These are phyloP conservation scores for Diplogasteroides magnus DNA, from an alignment of 1,140 invertebrate species.

Conservation along the genomic window DNA sequence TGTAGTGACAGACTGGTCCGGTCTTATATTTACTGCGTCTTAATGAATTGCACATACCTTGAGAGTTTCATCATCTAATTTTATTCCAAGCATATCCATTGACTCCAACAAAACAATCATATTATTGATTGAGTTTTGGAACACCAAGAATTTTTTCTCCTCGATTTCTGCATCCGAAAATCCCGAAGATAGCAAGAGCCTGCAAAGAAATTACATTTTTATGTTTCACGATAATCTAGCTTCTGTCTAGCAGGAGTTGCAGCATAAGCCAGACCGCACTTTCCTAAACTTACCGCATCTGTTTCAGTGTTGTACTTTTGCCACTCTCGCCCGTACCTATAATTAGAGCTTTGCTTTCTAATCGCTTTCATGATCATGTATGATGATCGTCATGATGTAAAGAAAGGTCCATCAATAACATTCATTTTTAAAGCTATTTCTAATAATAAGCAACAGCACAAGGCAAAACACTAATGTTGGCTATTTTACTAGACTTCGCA, in stretches of 20 bases:
- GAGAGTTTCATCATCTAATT: slow-evolving; percentile 24
- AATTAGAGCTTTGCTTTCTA: neutral
- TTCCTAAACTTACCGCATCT: slow-evolving; percentile 75
- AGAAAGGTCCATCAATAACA: no score
- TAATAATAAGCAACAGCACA: no score
- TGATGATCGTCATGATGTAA: no score
- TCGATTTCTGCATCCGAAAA: no score
- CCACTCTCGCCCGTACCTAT: slow-evolving; percentile 81
- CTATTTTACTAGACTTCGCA: neutral
- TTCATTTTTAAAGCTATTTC: neutral
- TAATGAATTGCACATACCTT: no score
- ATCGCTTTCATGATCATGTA: no score
- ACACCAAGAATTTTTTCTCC: no score
- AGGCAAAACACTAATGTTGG: no score
- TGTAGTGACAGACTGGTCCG: no score
- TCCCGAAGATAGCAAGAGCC: neutral
- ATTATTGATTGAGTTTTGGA: slow-evolving; percentile 21
- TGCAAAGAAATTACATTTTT: neutral
- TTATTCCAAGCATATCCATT: slow-evolving; percentile 20
- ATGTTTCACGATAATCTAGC: neutral
- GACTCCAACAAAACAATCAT: slow-evolving; percentile 19
- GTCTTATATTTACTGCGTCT: no score
- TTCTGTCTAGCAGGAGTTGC: neutral
- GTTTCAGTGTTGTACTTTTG: slow-evolving; percentile 95
- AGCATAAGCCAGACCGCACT: no score